Conservation (phyloP, 2,113 vertebrate genomes). For the Paramormyrops kingsleyae region DNA sequence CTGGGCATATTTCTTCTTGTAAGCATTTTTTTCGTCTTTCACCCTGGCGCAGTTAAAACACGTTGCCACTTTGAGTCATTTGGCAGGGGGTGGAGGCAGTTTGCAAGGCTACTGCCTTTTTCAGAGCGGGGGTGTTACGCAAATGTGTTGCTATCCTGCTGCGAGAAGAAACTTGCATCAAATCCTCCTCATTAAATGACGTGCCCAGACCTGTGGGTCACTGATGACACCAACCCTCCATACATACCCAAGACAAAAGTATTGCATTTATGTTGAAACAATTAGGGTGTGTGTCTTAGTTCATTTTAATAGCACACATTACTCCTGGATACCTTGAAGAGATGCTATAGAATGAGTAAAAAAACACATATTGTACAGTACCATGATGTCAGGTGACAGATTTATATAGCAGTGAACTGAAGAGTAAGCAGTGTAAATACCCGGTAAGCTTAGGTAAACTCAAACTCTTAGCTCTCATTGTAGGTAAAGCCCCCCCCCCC, state of each 20-base stretch:
- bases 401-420: background rate
- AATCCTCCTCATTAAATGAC: background rate
- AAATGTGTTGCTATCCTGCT: background rate
- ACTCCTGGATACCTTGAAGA: background rate
- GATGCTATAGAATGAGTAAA: background rate
- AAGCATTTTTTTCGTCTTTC: background rate
- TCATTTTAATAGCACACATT: background rate
- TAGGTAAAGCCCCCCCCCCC: background rate
- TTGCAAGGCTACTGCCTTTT: background rate
- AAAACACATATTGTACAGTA: background rate
- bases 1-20: background rate
- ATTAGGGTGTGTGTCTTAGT: background rate
- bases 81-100: background rate
- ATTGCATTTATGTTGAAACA: background rate
- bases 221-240: background rate
- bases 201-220: background rate
- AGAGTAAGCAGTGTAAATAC: background rate
- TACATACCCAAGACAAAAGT: background rate
- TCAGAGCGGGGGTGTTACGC: background rate
- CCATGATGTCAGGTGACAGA: background rate
- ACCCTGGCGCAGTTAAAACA: background rate
- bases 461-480: background rate
- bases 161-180: background rate
- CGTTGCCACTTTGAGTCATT: background rate
- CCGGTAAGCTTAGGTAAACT: background rate